Conservation (phyloP, 2,888 invertebrate species). For the Brachylomia viminalis region DNA sequence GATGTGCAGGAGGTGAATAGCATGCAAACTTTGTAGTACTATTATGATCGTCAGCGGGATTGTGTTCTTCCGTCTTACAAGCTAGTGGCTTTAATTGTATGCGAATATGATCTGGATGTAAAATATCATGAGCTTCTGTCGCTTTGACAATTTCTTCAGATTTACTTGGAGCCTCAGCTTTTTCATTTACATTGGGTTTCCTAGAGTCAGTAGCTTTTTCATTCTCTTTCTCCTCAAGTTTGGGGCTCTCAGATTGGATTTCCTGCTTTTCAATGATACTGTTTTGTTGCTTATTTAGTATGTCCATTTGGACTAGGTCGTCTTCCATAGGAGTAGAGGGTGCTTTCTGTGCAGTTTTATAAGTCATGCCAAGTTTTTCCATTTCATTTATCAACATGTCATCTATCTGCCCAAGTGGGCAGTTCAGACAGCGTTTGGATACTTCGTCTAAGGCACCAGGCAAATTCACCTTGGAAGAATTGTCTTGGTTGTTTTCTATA, state of each 20-base stretch:
- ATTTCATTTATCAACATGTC: slow-evolving; percentile 72
- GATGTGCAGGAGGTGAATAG: neutral
- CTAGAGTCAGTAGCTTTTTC: neutral
- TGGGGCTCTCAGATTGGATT: neutral
- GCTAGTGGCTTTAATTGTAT: slow-evolving; percentile 31
- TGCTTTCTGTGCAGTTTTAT: neutral
- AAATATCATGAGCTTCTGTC: neutral
- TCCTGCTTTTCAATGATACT: neutral
- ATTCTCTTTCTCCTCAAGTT: neutral
- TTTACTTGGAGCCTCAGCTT: neutral
- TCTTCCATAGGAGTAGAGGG: slow-evolving; percentile 9
- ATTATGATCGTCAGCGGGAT: neutral
- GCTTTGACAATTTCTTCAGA: neutral
- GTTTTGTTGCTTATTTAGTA: neutral
- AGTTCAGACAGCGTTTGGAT: slow-evolving; percentile 70
- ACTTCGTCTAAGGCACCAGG: slow-evolving; percentile 65
- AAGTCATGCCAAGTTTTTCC: slow-evolving; percentile 56
- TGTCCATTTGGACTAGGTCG: slow-evolving; percentile 33
- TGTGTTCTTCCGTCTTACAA: neutral
- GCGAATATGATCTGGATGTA: slow-evolving; percentile 38
- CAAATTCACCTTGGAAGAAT: neutral
- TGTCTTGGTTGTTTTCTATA: neutral
- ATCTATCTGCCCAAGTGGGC: slow-evolving; percentile 69
- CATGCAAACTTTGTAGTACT: neutral
- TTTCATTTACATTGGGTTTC: neutral